These are phyloP conservation scores for Drosophila guanche DNA, from an alignment of 1,140 invertebrate genomes.

Conservation along the genomic window DNA sequence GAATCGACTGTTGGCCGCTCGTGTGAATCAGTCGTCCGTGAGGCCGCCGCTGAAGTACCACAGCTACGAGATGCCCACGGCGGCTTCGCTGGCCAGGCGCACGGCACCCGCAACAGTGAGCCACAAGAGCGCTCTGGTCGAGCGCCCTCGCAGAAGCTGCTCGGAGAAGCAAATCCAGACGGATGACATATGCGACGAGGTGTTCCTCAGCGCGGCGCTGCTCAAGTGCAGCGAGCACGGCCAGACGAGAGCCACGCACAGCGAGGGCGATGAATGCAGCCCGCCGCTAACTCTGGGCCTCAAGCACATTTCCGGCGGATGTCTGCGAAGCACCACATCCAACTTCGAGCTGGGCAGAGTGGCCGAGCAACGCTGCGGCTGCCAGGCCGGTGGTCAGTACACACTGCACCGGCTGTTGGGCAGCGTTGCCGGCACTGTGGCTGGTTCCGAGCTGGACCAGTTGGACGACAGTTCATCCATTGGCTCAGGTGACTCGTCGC, in stretches of 20 bases:
- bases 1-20: conserved; percentile 25
- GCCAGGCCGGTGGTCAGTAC: conserved; percentile 37
- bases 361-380: conserved; percentile 36
- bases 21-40: neutral
- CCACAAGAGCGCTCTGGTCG: neutral
- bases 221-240: conserved; percentile 44
- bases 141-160: neutral
- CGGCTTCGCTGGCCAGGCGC: conserved; percentile 22
- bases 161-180: conserved; percentile 65
- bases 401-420: conserved; percentile 22
- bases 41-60: neutral
- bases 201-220: conserved; percentile 57
- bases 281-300: neutral
- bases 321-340: conserved; percentile 49
- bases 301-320: neutral
- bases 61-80: conserved; percentile 41
- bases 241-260: conserved; percentile 10
- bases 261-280: conserved; percentile 53
- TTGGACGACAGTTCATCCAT: neutral
- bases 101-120: neutral
- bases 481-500: neutral
- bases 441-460: conserved; percentile 6
- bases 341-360: conserved; percentile 59
- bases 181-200: conserved; percentile 60
- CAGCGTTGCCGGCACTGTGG: conserved; percentile 21